A percentile compares a stretch with the other conserved stretches of the same genome.
Conservation (phyloP, 2,797 vertebrate species). For the Masticophis lateralis region DNA sequence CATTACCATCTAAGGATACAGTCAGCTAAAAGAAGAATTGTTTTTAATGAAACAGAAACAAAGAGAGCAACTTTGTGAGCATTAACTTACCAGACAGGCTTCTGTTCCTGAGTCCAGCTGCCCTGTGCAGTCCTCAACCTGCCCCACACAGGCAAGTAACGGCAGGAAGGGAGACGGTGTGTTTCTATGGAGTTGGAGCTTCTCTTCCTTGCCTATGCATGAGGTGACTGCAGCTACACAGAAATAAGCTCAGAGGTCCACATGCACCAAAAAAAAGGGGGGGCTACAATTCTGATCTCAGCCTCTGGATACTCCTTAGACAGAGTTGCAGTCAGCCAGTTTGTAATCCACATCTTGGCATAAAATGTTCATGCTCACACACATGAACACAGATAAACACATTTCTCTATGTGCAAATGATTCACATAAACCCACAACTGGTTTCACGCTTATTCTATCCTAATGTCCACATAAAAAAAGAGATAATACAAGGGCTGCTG, state of each 20-base stretch:
- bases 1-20: slow-evolving; percentile 12
- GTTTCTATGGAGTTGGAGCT: slow-evolving; percentile 71
- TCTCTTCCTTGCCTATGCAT: slow-evolving; percentile 62
- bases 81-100: slow-evolving; percentile 57
- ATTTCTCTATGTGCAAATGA: background rate
- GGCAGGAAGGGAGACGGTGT: slow-evolving; percentile 40
- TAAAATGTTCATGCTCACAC: slow-evolving; percentile 1
- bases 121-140: slow-evolving; percentile 38
- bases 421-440: background rate
- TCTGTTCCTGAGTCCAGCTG: slow-evolving; percentile 28
- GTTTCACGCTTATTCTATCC: slow-evolving; percentile 12
- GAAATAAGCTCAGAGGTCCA: slow-evolving; percentile 43
- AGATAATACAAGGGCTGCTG: background rate
- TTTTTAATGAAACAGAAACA: background rate
- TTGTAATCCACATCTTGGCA: slow-evolving; percentile 44
- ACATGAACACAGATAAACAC: background rate
- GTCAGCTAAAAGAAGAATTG: background rate
- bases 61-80: slow-evolving; percentile 55
- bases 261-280: slow-evolving; percentile 23
- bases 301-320: slow-evolving; percentile 41
- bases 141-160: slow-evolving; percentile 40
- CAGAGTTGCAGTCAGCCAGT: slow-evolving; percentile 25
- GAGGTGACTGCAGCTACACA: slow-evolving; percentile 67
- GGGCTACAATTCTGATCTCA: slow-evolving; percentile 23
- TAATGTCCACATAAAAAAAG: background rate